Percentiles rank a stretch among this genome's conserved stretches.
Evolutionary conservation across 2,888 invertebrate genomes (phyloP).

Genomic region (Chalcosyrphus nemorum): DNA sequence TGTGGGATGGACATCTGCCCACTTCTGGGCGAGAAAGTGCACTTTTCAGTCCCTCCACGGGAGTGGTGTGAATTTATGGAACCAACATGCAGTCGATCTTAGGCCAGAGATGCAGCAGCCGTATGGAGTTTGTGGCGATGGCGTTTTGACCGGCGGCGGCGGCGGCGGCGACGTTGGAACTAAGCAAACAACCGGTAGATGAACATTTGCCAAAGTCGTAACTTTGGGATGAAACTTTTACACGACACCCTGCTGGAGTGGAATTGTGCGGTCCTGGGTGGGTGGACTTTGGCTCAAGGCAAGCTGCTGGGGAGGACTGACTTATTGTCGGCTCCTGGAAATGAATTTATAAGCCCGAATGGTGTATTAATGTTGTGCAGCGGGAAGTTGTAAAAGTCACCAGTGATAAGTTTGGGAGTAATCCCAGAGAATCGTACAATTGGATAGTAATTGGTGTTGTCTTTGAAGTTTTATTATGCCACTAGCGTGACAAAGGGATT

Average conservation of each 20-base stretch:
- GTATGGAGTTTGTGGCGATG: conserved; percentile 23
- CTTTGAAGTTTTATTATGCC: neutral
- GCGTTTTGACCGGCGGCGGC: conserved; percentile 26
- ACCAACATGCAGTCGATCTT: conserved; percentile 40
- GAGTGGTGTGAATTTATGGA: conserved; percentile 41
- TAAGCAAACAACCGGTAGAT: conserved; percentile 41
- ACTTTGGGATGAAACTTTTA: conserved; percentile 45
- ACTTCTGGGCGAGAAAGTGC: conserved; percentile 5
- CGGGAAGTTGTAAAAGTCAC: conserved; percentile 9
- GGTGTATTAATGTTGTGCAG: conserved; percentile 18
- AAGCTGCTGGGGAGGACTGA: conserved; percentile 38
- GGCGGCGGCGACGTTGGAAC: conserved; percentile 9
- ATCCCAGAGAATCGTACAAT: neutral
- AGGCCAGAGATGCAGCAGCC: conserved; percentile 39
- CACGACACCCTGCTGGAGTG: neutral
- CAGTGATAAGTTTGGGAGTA: conserved; percentile 10
- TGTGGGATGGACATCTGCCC: conserved; percentile 43
- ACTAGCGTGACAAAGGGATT: neutral
- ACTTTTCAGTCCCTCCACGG: neutral
- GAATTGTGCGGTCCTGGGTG: neutral
- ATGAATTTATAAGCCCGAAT: conserved; percentile 33
- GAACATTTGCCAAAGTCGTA: conserved; percentile 62
- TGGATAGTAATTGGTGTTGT: conserved; percentile 11
- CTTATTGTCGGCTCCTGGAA: conserved; percentile 37
- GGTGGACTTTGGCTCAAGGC: neutral